phyloP scores from a whole-genome alignment of 2,797 vertebrate species.

The Urophycis tenuis region DNA sequence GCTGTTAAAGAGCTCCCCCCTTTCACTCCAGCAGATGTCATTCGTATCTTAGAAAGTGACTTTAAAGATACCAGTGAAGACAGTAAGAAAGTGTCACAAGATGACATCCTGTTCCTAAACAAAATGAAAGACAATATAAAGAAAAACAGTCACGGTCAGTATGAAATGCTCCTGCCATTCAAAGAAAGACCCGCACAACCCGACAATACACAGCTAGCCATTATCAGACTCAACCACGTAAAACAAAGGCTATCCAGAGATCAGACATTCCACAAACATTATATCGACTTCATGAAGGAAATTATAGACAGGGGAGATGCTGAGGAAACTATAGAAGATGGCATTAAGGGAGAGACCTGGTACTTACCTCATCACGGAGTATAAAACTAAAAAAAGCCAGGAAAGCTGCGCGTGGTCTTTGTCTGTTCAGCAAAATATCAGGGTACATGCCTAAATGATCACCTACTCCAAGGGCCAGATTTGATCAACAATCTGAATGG shows the following conservation, averaged over 20 bases:
- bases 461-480: constrained; percentile 38
- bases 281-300: not conserved
- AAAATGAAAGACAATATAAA: constrained; percentile 8
- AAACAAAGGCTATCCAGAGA: not conserved
- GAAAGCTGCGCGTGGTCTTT: not conserved
- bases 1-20: constrained; percentile 12
- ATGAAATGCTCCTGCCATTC: constrained; percentile 11
- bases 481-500: constrained; percentile 8
- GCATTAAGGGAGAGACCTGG: too few species aligned
- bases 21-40: constrained; percentile 4
- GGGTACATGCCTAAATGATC: not conserved
- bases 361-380: too few species aligned
- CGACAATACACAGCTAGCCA: not conserved
- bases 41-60: not conserved
- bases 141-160: constrained; percentile 6
- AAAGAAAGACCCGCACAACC: constrained; percentile 1
- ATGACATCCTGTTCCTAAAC: constrained; percentile 8
- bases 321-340: not conserved
- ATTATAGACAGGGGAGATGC: not conserved
- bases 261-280: not conserved
- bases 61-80: not conserved
- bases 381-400: too few species aligned
- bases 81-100: constrained; percentile 3
- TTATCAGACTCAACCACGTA: not conserved
- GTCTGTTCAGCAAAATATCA: not conserved